These are phyloP conservation scores for Leistus spinibarbis DNA, from an alignment of 2,888 invertebrate genomes.

Conservation along the genomic window DNA sequence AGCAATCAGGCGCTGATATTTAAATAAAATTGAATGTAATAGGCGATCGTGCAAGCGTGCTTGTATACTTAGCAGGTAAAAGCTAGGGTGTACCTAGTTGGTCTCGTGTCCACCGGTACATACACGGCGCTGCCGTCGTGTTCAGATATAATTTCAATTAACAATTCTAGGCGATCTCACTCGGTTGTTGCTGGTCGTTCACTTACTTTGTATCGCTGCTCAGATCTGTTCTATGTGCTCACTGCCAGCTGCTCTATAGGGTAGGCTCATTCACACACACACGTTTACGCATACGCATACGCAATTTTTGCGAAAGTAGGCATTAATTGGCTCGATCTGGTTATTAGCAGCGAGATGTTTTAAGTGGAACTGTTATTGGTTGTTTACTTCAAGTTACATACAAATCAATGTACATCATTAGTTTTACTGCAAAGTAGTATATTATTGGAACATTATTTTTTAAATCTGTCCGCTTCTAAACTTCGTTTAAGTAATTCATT, in stretches of 20 bases:
- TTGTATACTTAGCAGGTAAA: background rate
- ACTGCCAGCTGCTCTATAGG: background rate
- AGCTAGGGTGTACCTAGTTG: background rate
- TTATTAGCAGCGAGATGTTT: background rate
- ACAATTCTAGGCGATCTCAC: conserved; percentile 16
- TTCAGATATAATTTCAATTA: conserved; percentile 35
- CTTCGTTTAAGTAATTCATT: too few species aligned
- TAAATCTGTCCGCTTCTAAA: too few species aligned
- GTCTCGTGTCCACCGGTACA: background rate
- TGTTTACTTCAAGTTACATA: background rate
- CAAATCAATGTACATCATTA: background rate
- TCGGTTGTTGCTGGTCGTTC: conserved; percentile 25
- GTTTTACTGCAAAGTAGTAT: too few species aligned
- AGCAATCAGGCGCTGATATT: too few species aligned
- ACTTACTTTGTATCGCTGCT: conserved; percentile 9
- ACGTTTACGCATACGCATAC: background rate
- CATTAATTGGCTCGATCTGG: background rate
- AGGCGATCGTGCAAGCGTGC: conserved; percentile 26
- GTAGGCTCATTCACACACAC: background rate
- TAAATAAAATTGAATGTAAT: conserved; percentile 40
- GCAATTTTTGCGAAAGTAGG: background rate
- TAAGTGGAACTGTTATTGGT: background rate
- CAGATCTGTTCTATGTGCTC: background rate
- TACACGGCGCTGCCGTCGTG: background rate
- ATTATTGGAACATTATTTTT: too few species aligned